Evolutionary conservation across 2,888 invertebrate genomes (phyloP).

Genomic region (Pheosia tremula): DNA sequence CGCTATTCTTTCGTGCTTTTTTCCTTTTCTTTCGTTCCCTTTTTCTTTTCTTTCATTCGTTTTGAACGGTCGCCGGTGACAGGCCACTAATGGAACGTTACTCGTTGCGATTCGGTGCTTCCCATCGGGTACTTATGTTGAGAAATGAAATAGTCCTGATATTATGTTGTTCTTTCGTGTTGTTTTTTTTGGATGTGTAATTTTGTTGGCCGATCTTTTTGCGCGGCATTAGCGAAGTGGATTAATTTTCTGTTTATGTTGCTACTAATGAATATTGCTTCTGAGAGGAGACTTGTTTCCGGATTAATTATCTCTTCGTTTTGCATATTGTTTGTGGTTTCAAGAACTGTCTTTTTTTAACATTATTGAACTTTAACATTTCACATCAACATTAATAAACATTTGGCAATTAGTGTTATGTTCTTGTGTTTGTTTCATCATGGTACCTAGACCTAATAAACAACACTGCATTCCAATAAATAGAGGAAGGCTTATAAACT

Average conservation of each 20-base stretch:
- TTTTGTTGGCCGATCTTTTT: conserved; percentile 12
- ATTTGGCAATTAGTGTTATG: too few species aligned
- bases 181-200: conserved; percentile 24
- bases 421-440: too few species aligned
- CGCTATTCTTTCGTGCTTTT: conserved; percentile 41
- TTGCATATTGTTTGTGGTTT: not conserved
- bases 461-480: too few species aligned
- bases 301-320: not conserved
- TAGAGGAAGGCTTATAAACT: too few species aligned
- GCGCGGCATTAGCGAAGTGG: not conserved
- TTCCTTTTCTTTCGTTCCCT: conserved; percentile 52
- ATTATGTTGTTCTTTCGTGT: conserved; percentile 50
- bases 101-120: conserved; percentile 61
- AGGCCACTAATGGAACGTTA: conserved; percentile 77
- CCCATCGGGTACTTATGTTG: conserved; percentile 39
- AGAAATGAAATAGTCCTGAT: conserved; percentile 60
- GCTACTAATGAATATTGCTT: not conserved
- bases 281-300: not conserved
- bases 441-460: too few species aligned
- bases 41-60: conserved; percentile 54
- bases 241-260: conserved; percentile 2
- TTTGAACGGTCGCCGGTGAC: conserved; percentile 63
- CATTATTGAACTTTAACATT: not conserved
- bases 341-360: too few species aligned
- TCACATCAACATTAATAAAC: too few species aligned